Evolutionary conservation across 1,140 invertebrate genomes (phyloP), one percentile per base, ranked within the genome.

Genomic region (Dinoponera quadriceps): DNA sequence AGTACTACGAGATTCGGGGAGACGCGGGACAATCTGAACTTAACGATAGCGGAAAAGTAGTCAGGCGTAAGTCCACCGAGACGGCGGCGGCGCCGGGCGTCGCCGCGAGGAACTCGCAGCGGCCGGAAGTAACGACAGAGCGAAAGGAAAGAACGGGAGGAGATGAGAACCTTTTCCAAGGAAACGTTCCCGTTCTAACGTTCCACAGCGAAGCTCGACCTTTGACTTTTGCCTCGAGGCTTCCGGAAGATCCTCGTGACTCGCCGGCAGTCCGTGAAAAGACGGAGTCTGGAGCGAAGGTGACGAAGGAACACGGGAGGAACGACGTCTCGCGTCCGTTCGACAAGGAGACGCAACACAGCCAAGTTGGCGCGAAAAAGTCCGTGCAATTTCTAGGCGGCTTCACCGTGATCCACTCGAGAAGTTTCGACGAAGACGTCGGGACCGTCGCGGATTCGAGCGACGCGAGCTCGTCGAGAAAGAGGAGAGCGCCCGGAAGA

Each of bases 1-100:
- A 92, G 62, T 92, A 93, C 83, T 94, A 94, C 83, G 93, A 94
- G 82, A 90, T 93, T 81, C 88, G 91, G 62, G 80, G 66, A 25
- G 89, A 93, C 72, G 87, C 83, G 74, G 69, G 73, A 73, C 62
- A 91, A 88, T 91, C 86, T 84, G 91, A 88, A 89, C 78, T 54
- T 87, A 89, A 82, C 82, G 83, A 88, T 89, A 90, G 74, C 48
- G 63, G 83, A n/a, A 33, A 27, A 74, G 38, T 88, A 77, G 83
- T 55, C 27, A 75, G 33, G 9, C 51, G 33, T 22, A 65, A n/a
- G 51, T 51, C 49, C n/a, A 51, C 51, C 14, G 49, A 63, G 48
- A 71, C 3, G 11, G 38, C 3, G 9, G 29, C 72, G 27, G 25
- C 73, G 65, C 14, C 85, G 38, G 11, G 4, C 25, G 14, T 77